Base-by-base conservation (phyloP, 2,888 invertebrate genomes). In the Calameuta filiformis region DNA sequence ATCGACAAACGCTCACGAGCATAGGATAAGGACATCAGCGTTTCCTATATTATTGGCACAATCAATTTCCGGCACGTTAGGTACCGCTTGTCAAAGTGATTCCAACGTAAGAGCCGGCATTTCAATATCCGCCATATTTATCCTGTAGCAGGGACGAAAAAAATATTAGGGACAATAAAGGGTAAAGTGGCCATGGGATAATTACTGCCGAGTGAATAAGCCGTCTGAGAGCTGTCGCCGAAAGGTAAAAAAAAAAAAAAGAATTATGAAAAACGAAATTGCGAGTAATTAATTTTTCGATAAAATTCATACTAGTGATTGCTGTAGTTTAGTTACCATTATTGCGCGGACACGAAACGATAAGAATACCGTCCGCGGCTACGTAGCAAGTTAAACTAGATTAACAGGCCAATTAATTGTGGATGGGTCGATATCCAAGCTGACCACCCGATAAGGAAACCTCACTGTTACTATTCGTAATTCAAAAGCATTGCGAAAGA, bases 21-120 rank as follows among this genome's bases (percentile, higher is more conserved):
- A 56, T 56, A 56, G 23, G 56, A 23, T 9, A 56, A 56, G 56
- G 56, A 71, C 71, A 34, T 33, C 0, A 23, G 12, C 71, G 71
- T 34, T 33, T 71, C 69, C 78, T 73, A 75, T 76, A 83, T 82
- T 86, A 85, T 85, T 85, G 86, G 86, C 86, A 86, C 86, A 85
- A 86, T 85, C 86, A 83, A 86, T 83, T 79, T 69, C 71, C 69
- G 76, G 84, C 85, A 85, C 85, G 85, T 85, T 84, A 56, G 56
- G 23, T 56, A 75, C 81, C 79, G 79, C 83, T 86, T 78, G 83
- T 85, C 83, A 79, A 84, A 83, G 77, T 83, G 85, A 85, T 84
- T 85, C 83, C 83, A 84, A 83, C 76, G 76, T 79, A 80, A 81
- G 82, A 83, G 82, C 78, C 9, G 56, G 23, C 40, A 15, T 40